A percentile compares a stretch with the other conserved stretches of the same genome.
Evolutionary conservation across 2,797 vertebrate species (phyloP).

Genomic region (Sus cebifrons): DNA sequence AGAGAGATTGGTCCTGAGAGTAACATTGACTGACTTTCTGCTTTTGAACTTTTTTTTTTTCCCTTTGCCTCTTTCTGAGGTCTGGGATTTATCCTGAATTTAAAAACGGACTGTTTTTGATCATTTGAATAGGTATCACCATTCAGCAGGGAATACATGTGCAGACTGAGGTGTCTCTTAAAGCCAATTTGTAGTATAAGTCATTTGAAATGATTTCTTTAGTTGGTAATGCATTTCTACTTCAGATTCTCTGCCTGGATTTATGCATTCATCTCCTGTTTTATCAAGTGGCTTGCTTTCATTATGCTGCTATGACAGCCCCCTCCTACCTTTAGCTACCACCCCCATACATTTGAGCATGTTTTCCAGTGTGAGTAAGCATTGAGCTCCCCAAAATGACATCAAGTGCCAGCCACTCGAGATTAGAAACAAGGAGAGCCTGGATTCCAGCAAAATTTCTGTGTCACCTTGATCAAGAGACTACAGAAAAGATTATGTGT

Average conservation of each 20-base stretch:
- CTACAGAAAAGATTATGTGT: background rate
- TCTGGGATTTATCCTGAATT: constrained; percentile 89
- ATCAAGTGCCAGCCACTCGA: background rate
- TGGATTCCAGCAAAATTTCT: background rate
- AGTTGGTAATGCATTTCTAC: constrained; percentile 80
- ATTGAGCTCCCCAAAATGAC: background rate
- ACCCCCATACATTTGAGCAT: background rate
- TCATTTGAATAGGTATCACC: constrained; percentile 89
- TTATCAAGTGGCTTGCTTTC: constrained; percentile 63
- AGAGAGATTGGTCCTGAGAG: constrained; percentile 88
- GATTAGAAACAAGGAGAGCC: constrained; percentile 23
- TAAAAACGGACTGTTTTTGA: constrained; percentile 89
- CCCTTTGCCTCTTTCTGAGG: constrained; percentile 85
- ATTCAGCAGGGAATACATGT: constrained; percentile 88
- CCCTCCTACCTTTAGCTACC: background rate
- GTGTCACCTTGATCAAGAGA: background rate
- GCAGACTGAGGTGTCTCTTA: constrained; percentile 88
- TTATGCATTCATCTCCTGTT: constrained; percentile 54
- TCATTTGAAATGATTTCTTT: constrained; percentile 86
- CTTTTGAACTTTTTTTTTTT: constrained; percentile 85
- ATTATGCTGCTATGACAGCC: constrained; percentile 1
- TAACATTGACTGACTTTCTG: constrained; percentile 86
- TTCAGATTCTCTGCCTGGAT: constrained; percentile 77
- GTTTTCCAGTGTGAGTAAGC: background rate
- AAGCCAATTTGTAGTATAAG: constrained; percentile 89